phyloP scores from a whole-genome alignment of 37 sponge, comb jelly and placozoan species.

The Corticium candelabrum region DNA sequence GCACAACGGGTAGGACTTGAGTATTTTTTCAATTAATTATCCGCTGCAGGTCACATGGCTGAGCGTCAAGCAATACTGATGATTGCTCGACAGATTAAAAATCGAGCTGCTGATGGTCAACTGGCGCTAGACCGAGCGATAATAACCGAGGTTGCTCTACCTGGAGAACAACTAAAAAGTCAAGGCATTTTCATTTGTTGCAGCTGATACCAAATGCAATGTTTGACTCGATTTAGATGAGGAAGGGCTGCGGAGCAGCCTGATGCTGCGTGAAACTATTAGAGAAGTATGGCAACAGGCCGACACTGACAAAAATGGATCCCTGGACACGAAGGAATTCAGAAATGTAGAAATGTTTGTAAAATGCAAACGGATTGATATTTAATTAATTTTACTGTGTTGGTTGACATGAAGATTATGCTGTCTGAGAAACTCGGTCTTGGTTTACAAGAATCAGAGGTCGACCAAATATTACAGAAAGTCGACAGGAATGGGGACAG shows the following conservation, averaged over 20 bases:
- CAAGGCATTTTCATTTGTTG: too few species aligned
- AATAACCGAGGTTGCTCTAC: background rate
- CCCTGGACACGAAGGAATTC: background rate
- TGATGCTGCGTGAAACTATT: background rate
- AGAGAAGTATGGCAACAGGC: slow-evolving; percentile 1
- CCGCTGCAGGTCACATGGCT: background rate
- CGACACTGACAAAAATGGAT: background rate
- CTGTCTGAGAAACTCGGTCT: background rate
- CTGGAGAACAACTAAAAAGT: background rate
- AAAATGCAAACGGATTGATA: too few species aligned
- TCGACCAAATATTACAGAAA: background rate
- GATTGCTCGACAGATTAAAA: background rate
- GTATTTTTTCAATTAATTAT: too few species aligned
- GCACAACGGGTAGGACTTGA: too few species aligned
- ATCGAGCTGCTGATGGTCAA: background rate
- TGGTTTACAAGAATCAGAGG: background rate
- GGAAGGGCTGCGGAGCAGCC: background rate
- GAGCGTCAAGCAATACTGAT: background rate
- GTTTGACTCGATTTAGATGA: background rate
- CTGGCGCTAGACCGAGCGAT: background rate
- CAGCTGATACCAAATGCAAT: too few species aligned
- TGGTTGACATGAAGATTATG: background rate
- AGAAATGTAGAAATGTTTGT: background rate
- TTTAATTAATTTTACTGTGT: background rate
- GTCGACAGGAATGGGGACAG: background rate